Percentiles rank a stretch among this genome's conserved stretches.
Evolutionary conservation across 2,888 invertebrate species (phyloP).

Genomic region (Lithophane ornitopus): DNA sequence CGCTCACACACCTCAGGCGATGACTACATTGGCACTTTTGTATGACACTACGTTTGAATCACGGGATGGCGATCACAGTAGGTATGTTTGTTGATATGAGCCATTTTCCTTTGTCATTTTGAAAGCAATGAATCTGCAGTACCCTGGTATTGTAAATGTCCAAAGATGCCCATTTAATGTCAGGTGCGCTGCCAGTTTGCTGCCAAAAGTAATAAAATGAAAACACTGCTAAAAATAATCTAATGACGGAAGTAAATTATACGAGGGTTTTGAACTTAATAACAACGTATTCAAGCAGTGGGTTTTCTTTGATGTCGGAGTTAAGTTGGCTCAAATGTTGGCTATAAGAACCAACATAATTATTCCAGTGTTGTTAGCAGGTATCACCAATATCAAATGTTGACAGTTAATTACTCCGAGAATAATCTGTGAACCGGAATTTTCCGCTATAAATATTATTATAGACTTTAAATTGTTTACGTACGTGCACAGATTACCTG

Average conservation of each 20-base stretch:
- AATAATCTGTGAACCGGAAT: slow-evolving; percentile 5
- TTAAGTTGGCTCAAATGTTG: neutral
- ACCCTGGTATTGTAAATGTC: neutral
- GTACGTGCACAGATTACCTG: neutral
- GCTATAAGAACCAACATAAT: neutral
- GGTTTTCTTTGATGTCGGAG: neutral
- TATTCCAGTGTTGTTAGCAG: neutral
- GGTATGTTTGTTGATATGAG: too few species aligned
- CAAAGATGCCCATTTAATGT: neutral
- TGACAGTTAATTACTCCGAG: slow-evolving; percentile 43
- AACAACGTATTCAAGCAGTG: neutral
- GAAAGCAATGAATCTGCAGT: too few species aligned
- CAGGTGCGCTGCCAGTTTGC: neutral
- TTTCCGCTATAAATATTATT: slow-evolving; percentile 16
- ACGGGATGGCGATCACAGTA: neutral
- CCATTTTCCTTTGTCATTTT: too few species aligned
- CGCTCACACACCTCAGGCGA: too few species aligned
- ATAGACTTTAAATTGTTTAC: slow-evolving; percentile 32
- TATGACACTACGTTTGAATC: neutral
- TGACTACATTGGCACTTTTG: neutral
- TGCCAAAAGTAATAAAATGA: neutral
- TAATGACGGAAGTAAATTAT: slow-evolving; percentile 14
- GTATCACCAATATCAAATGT: slow-evolving; percentile 26
- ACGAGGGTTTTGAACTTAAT: neutral
- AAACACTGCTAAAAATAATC: slow-evolving; percentile 3